Conservation (phyloP, 2,797 vertebrate species). For the Dipus sagitta region DNA sequence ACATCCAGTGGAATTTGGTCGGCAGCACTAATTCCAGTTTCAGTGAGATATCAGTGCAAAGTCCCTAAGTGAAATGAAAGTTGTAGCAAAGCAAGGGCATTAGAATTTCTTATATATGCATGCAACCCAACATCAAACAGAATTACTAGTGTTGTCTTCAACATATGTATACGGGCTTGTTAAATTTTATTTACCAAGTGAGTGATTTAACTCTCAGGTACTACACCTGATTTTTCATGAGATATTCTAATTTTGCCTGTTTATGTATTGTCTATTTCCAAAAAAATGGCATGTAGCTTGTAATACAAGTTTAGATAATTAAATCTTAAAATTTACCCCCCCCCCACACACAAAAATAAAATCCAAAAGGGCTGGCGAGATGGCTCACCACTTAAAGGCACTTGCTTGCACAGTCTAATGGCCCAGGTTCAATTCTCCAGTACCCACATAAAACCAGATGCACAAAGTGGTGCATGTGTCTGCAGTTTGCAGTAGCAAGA, state of each 20-base stretch:
- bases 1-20: neutral
- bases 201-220: neutral
- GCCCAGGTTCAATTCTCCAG: too few species aligned
- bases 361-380: too few species aligned
- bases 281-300: neutral
- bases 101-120: neutral
- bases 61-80: neutral
- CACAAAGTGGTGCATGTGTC: too few species aligned
- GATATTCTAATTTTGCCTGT: neutral
- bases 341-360: neutral
- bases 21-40: neutral
- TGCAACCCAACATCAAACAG: neutral
- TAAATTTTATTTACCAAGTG: neutral
- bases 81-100: neutral
- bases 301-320: neutral
- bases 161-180: neutral
- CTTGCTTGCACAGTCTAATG: too few species aligned
- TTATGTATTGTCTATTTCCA: neutral
- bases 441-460: too few species aligned
- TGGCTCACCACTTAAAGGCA: too few species aligned
- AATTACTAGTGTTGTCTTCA: neutral
- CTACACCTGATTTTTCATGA: neutral
- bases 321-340: neutral
- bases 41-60: neutral
- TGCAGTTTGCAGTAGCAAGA: too few species aligned